Evolutionary conservation across 1,140 invertebrate genomes (phyloP).

Genomic region (Drosophila tropicalis): DNA sequence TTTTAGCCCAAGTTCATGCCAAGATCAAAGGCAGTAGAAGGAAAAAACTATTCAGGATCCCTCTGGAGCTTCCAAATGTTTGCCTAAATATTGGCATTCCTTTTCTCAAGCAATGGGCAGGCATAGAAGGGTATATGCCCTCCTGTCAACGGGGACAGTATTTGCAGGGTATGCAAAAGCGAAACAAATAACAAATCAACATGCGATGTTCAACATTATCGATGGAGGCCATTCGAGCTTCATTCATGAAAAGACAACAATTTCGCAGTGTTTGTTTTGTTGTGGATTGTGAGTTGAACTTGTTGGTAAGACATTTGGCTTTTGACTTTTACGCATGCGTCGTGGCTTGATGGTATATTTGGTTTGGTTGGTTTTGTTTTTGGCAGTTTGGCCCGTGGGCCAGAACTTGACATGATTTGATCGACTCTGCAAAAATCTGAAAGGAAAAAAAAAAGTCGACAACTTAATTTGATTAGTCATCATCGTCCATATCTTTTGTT

Average conservation of each 20-base stretch:
- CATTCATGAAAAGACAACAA: constrained; percentile 51
- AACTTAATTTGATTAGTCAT: constrained; percentile 54
- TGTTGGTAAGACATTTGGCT: constrained; percentile 1
- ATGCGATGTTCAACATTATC: constrained; percentile 54
- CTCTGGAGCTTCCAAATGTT: too few relatives aligned
- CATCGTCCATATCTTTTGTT: constrained; percentile 31
- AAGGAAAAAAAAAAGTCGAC: constrained; percentile 6
- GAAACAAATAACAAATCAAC: constrained; percentile 18
- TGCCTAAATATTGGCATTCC: too few relatives aligned
- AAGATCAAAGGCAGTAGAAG: too few relatives aligned
- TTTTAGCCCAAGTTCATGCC: too few relatives aligned
- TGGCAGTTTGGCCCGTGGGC: constrained; percentile 15
- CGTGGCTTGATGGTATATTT: neutral
- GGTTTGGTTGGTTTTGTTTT: constrained; percentile 11
- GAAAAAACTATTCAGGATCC: too few relatives aligned
- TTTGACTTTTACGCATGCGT: constrained; percentile 38
- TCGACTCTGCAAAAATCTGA: neutral
- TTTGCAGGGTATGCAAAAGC: neutral
- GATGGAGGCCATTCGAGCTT: constrained; percentile 20
- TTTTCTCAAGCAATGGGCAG: too few relatives aligned
- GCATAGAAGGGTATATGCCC: too few relatives aligned
- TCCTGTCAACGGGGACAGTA: too few relatives aligned
- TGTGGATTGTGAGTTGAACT: neutral
- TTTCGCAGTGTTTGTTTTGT: neutral
- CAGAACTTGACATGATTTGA: constrained; percentile 38